Evolutionary conservation across 2,888 invertebrate genomes (phyloP).

Genomic region (Acronicta alni): DNA sequence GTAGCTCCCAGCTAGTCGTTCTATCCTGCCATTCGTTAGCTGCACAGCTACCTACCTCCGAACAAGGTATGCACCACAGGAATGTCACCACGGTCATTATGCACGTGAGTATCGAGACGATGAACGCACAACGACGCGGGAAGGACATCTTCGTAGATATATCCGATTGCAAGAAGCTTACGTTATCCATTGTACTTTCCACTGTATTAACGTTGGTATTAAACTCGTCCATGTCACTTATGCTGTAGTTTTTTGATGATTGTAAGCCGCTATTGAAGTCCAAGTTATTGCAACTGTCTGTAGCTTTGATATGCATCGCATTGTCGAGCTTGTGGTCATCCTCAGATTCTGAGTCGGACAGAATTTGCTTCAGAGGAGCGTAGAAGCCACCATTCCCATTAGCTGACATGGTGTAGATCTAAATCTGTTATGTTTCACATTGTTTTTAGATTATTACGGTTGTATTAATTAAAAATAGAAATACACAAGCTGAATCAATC

Average conservation of each 20-base stretch:
- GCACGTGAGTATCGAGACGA: constrained; percentile 92
- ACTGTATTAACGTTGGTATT: constrained; percentile 84
- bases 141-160: constrained; percentile 90
- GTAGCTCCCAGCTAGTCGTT: constrained; percentile 91
- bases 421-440: constrained; percentile 36
- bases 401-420: constrained; percentile 75
- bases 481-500: constrained; percentile 42
- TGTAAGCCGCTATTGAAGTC: constrained; percentile 84
- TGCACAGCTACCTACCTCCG: constrained; percentile 91
- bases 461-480: constrained; percentile 4
- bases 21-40: constrained; percentile 85
- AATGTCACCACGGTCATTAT: constrained; percentile 92
- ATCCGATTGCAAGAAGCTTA: constrained; percentile 85
- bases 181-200: constrained; percentile 86
- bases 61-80: constrained; percentile 93
- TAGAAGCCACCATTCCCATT: constrained; percentile 89
- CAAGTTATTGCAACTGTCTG: constrained; percentile 81
- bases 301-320: constrained; percentile 72
- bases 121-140: constrained; percentile 91
- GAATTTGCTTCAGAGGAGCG: constrained; percentile 93
- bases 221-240: constrained; percentile 85
- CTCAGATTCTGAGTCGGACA: constrained; percentile 94
- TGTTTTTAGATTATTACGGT: constrained; percentile 8
- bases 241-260: constrained; percentile 82
- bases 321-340: constrained; percentile 89